These are phyloP conservation scores for Ceyx melanurus DNA, from an alignment of 2,113 vertebrate genomes.

Conservation along the genomic window DNA sequence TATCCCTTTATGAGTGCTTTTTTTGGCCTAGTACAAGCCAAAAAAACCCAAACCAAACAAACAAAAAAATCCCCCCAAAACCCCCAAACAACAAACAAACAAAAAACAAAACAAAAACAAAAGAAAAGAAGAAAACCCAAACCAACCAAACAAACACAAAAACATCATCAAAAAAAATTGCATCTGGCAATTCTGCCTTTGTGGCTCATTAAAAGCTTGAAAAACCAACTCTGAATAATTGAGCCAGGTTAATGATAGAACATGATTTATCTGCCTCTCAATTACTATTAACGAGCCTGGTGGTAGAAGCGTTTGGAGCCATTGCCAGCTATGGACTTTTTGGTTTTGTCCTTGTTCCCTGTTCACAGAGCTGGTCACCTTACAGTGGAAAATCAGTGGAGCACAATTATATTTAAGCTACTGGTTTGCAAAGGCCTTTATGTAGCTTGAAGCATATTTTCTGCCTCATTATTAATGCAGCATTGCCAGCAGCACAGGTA, in stretches of 20 bases:
- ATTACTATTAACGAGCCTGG: not conserved
- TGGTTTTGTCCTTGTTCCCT: not conserved
- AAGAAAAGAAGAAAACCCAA: no score
- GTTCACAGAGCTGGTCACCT: not conserved
- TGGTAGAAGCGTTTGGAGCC: not conserved
- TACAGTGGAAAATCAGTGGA: not conserved
- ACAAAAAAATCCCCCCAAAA: no score
- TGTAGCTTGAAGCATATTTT: not conserved
- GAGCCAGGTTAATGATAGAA: slow-evolving; percentile 8
- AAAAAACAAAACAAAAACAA: no score
- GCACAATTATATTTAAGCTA: not conserved
- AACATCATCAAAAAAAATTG: no score
- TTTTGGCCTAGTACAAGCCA: not conserved
- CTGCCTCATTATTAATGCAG: not conserved
- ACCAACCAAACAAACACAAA: no score
- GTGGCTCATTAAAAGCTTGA: not conserved
- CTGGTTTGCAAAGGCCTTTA: not conserved
- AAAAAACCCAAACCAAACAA: no score
- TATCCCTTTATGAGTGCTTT: not conserved
- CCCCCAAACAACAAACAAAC: no score
- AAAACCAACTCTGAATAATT: not conserved
- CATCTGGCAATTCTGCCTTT: not conserved
- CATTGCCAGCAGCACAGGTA: not conserved
- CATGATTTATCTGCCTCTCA: not conserved
- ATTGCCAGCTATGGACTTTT: not conserved